Conservation (phyloP, 2,113 vertebrate genomes). For the Eretmodus cyanostictus region DNA sequence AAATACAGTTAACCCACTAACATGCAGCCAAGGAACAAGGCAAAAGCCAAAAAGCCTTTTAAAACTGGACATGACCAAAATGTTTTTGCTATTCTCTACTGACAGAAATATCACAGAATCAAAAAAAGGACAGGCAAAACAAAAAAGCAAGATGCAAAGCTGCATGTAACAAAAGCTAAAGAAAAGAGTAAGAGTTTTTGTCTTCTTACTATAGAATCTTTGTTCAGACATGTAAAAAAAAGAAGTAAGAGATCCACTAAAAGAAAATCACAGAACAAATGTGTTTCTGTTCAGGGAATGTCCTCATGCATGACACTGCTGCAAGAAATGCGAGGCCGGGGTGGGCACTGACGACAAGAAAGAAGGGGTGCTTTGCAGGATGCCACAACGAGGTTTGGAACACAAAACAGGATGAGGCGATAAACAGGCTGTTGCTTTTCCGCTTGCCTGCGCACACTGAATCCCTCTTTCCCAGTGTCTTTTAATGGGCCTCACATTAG, state of each 20-base stretch:
- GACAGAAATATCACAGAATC: background rate
- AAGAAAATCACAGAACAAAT: slow-evolving; percentile 60
- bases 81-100: slow-evolving; percentile 9
- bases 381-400: slow-evolving; percentile 7
- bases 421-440: slow-evolving; percentile 68
- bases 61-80: slow-evolving; percentile 16
- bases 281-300: slow-evolving; percentile 65
- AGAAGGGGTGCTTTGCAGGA: slow-evolving; percentile 25
- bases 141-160: background rate
- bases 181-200: slow-evolving; percentile 29
- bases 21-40: slow-evolving; percentile 4
- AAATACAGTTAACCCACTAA: slow-evolving; percentile 11
- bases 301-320: slow-evolving; percentile 51
- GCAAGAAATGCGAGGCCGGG: background rate
- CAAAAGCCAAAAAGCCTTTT: slow-evolving; percentile 26
- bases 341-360: slow-evolving; percentile 1
- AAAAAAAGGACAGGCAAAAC: background rate
- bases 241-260: slow-evolving; percentile 12
- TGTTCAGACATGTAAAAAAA: slow-evolving; percentile 39
- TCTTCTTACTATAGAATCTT: slow-evolving; percentile 6
- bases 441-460: slow-evolving; percentile 51
- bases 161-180: slow-evolving; percentile 16
- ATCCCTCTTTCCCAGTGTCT: slow-evolving; percentile 45
- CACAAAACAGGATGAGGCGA: slow-evolving; percentile 48
- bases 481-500: slow-evolving; percentile 66